phyloP scores from a whole-genome alignment of 2,113 vertebrate species.

The Oryzias curvinotus region DNA sequence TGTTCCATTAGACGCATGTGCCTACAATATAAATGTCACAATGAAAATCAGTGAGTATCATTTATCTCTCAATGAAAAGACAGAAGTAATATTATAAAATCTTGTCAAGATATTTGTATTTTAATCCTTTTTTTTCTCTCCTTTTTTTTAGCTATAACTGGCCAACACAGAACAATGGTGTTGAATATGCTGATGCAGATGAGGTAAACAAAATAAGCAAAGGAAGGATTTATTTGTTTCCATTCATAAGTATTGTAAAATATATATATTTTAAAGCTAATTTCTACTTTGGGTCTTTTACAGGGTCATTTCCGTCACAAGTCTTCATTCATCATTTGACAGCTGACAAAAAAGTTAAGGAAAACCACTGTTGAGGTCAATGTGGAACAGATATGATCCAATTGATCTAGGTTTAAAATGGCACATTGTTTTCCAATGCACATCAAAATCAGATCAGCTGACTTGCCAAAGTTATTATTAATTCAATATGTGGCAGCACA shows the following conservation, averaged over 20 bases:
- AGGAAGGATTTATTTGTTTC: not conserved
- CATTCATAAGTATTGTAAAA: no score
- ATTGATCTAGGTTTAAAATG: slow-evolving; percentile 48
- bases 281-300: slow-evolving; percentile 25
- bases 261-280: not conserved
- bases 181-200: slow-evolving; percentile 88
- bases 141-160: slow-evolving; percentile 84
- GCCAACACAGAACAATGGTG: slow-evolving; percentile 82
- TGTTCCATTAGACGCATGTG: slow-evolving; percentile 87
- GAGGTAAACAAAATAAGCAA: slow-evolving; percentile 80
- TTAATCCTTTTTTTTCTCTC: not conserved
- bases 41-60: slow-evolving; percentile 84
- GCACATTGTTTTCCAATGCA: slow-evolving; percentile 74
- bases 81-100: not conserved
- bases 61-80: not conserved
- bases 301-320: slow-evolving; percentile 98
- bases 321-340: slow-evolving; percentile 95
- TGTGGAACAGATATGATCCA: slow-evolving; percentile 41
- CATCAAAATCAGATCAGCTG: slow-evolving; percentile 60
- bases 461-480: slow-evolving; percentile 75
- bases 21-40: slow-evolving; percentile 83
- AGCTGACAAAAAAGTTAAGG: slow-evolving; percentile 13
- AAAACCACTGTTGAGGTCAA: slow-evolving; percentile 28
- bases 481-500: slow-evolving; percentile 39
- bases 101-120: not conserved